Conservation (phyloP, 1,140 invertebrate species). For the Pseudachorutes palmiensis region DNA sequence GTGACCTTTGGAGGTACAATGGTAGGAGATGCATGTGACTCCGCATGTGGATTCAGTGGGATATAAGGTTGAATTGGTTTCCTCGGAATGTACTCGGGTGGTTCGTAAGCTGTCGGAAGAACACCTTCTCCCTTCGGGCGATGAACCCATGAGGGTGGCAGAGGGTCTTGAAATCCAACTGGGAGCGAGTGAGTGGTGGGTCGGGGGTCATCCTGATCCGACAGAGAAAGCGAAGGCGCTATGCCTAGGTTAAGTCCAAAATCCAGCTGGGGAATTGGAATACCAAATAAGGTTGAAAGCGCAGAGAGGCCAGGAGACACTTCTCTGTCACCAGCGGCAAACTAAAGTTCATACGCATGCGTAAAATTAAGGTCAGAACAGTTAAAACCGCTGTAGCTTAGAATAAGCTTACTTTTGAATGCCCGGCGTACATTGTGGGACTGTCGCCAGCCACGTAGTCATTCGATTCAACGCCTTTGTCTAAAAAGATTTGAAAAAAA, state of each 20-base stretch:
- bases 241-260: slow-evolving; percentile 55
- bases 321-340: slow-evolving; percentile 3
- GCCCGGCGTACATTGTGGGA: slow-evolving; percentile 57
- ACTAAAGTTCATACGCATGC: too few relatives aligned
- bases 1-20: slow-evolving; percentile 23
- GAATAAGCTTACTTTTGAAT: slow-evolving; percentile 34
- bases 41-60: slow-evolving; percentile 32
- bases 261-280: slow-evolving; percentile 65
- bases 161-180: slow-evolving; percentile 37
- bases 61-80: slow-evolving; percentile 37
- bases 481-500: slow-evolving; percentile 14
- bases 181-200: slow-evolving; percentile 48
- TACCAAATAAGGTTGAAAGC: slow-evolving; percentile 71
- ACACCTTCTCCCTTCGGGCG: slow-evolving; percentile 26
- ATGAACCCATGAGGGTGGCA: slow-evolving; percentile 31
- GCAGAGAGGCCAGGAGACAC: slow-evolving; percentile 27
- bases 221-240: slow-evolving; percentile 31
- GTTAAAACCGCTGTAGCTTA: background rate
- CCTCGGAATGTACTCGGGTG: slow-evolving; percentile 37
- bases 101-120: slow-evolving; percentile 48
- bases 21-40: slow-evolving; percentile 18
- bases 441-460: slow-evolving; percentile 52
- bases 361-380: background rate
- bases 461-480: slow-evolving; percentile 30
- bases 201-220: slow-evolving; percentile 24